phyloP scores from a whole-genome alignment of 2,113 vertebrate genomes.

The Triplophysa siluroides region DNA sequence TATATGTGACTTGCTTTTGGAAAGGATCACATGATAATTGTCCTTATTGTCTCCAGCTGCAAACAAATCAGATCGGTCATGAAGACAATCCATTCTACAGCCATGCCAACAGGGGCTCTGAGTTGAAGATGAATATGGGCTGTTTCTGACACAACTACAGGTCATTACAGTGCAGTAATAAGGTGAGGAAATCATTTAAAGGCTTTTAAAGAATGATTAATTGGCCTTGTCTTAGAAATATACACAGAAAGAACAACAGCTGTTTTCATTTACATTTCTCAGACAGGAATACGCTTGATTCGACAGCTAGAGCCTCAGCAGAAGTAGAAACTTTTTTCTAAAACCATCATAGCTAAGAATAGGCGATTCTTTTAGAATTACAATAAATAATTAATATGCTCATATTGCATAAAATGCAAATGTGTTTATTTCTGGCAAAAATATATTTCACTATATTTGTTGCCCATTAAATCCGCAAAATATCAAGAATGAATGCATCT shows the following conservation, averaged over 20 bases:
- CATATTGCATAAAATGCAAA: neutral
- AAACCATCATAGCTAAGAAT: neutral
- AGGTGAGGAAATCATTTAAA: conserved; percentile 59
- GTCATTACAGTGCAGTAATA: conserved; percentile 71
- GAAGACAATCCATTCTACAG: conserved; percentile 41
- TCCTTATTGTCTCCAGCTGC: conserved; percentile 44
- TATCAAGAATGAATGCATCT: conserved; percentile 49
- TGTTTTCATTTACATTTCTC: conserved; percentile 54
- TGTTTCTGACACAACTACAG: conserved; percentile 67
- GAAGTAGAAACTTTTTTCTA: neutral
- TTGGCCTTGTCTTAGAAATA: conserved; percentile 38
- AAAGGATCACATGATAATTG: conserved; percentile 12
- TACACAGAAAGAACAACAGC: conserved; percentile 51
- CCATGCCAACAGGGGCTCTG: conserved; percentile 60
- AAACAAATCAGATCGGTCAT: conserved; percentile 55
- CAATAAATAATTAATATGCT: neutral
- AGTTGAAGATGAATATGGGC: conserved; percentile 65
- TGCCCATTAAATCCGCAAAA: conserved; percentile 50
- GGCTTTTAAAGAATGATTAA: conserved; percentile 47
- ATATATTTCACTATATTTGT: neutral
- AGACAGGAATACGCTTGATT: conserved; percentile 17
- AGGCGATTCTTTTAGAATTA: neutral
- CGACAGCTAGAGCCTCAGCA: conserved; percentile 14
- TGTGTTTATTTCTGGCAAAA: neutral
- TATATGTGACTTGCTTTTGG: too few relatives aligned